A percentile compares a stretch with the other conserved stretches of the same genome.
These are phyloP conservation scores for Caenorhabditis afra DNA, from an alignment of 2,888 invertebrate genomes.

Conservation along the genomic window DNA sequence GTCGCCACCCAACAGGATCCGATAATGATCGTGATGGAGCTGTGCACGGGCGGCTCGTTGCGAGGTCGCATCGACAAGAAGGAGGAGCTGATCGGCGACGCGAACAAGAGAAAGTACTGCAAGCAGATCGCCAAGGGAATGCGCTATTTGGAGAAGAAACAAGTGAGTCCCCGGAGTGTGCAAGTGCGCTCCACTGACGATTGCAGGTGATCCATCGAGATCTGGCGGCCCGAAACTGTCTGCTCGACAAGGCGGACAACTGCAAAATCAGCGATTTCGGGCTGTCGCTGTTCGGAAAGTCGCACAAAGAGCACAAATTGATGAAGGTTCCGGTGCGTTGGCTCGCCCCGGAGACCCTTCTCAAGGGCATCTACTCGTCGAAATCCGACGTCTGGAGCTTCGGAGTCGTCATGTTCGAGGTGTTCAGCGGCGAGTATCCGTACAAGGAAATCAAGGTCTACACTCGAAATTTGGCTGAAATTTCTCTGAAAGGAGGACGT, in stretches of 20 bases:
- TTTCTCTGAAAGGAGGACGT: too few species aligned
- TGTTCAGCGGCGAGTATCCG: slow-evolving; percentile 64
- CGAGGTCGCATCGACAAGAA: slow-evolving; percentile 34
- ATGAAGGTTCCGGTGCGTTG: slow-evolving; percentile 69
- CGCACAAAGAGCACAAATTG: slow-evolving; percentile 68
- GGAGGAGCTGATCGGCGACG: not conserved
- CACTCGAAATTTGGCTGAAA: not conserved
- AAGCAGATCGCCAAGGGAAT: slow-evolving; percentile 67
- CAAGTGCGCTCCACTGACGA: not conserved
- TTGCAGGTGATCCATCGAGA: slow-evolving; percentile 69
- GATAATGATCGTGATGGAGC: slow-evolving; percentile 75
- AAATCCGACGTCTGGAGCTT: slow-evolving; percentile 71
- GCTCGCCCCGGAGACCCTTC: slow-evolving; percentile 69
- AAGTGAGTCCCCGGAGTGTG: slow-evolving; percentile 32
- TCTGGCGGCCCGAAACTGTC: slow-evolving; percentile 68
- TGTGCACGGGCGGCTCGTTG: slow-evolving; percentile 66
- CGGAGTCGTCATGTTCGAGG: slow-evolving; percentile 68
- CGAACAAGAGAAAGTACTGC: slow-evolving; percentile 55
- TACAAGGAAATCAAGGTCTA: slow-evolving; percentile 60
- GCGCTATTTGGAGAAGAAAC: slow-evolving; percentile 69
- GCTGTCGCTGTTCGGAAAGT: slow-evolving; percentile 66
- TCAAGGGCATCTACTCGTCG: slow-evolving; percentile 64
- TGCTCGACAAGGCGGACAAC: slow-evolving; percentile 58
- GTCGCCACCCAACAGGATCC: slow-evolving; percentile 71
- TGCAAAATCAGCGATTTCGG: slow-evolving; percentile 75